Evolutionary conservation across 1,140 invertebrate genomes (phyloP), one percentile per base, ranked within the genome.

Genomic region (Spodoptera litura): DNA sequence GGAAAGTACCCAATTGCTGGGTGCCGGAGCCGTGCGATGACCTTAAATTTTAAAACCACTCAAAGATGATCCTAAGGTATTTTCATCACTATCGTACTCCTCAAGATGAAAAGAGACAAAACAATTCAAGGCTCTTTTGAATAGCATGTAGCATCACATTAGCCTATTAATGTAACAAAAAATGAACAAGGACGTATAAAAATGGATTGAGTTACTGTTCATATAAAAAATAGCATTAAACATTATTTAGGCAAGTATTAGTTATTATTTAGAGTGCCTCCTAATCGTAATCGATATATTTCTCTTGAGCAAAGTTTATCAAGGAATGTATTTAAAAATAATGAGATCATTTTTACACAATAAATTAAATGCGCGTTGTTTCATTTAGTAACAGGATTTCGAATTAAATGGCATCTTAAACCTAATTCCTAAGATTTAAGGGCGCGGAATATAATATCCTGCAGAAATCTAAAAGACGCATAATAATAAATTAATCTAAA

Each of bases 291-390:
- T 20, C 61, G 61, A 49, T 64, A 64, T 49, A 44, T 49, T 64
- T 44, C 2, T 20, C 55, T 64, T 64, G 61, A 64, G 61, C 61
- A 64, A 59, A 49, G 35, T 49, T 64, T 62, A 38, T 62, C n/a
- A 44, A 64, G 15, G 38, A 64, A 64, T 44, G 15, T 64, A 20
- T 64, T 64, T 25, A 64, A 44, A 44, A 64, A 64, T 64, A 64
- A 64, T 64, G 61, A 64, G 61, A 64, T 64, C 38, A 64, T 64
- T 64, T 20, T 49, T 8, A 44, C 9, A 31, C 2, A 31, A 15
- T 38, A 62, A 38, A 13, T 15, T n/a, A 11, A 49, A 44, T 64
- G n/a, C n/a, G 20, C 6, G 10, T 11, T 44, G 31, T 49, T 49
- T 49, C 9, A 44, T 64, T 64, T 11, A 49, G 38, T 10, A 64